These are phyloP conservation scores for Monodelphis domestica DNA, from an alignment of 2,797 vertebrate genomes.

Conservation along the genomic window DNA sequence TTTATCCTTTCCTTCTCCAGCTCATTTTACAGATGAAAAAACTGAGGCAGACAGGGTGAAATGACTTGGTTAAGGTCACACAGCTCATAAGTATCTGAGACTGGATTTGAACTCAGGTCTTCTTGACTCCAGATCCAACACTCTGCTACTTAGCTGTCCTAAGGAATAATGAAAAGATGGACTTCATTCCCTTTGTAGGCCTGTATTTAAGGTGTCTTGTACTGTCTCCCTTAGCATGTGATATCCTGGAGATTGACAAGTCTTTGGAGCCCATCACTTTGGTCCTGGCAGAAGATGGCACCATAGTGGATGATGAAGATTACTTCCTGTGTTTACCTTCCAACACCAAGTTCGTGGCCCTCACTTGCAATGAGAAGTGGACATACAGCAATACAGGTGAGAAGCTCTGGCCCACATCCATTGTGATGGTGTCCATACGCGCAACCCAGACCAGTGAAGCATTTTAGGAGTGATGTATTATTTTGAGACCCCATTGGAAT, in stretches of 20 bases:
- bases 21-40: too few relatives aligned
- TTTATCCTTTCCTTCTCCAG: too few relatives aligned
- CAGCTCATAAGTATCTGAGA: too few relatives aligned
- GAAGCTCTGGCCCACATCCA: background rate
- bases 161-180: background rate
- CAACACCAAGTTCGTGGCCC: slow-evolving; percentile 93
- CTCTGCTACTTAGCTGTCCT: too few relatives aligned
- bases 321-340: slow-evolving; percentile 93
- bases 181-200: background rate
- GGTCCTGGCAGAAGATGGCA: slow-evolving; percentile 95
- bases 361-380: slow-evolving; percentile 90
- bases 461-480: background rate
- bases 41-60: too few relatives aligned
- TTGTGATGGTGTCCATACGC: background rate
- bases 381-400: slow-evolving; percentile 82
- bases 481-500: background rate
- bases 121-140: too few relatives aligned
- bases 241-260: slow-evolving; percentile 86
- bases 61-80: too few relatives aligned
- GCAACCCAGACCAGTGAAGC: background rate
- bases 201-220: slow-evolving; percentile 11
- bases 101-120: too few relatives aligned
- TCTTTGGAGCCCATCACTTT: slow-evolving; percentile 84
- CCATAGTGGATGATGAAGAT: slow-evolving; percentile 93
- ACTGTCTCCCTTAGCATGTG: slow-evolving; percentile 83